These are phyloP conservation scores for Ferrisia virgata DNA, from an alignment of 2,888 invertebrate species.

Conservation along the genomic window DNA sequence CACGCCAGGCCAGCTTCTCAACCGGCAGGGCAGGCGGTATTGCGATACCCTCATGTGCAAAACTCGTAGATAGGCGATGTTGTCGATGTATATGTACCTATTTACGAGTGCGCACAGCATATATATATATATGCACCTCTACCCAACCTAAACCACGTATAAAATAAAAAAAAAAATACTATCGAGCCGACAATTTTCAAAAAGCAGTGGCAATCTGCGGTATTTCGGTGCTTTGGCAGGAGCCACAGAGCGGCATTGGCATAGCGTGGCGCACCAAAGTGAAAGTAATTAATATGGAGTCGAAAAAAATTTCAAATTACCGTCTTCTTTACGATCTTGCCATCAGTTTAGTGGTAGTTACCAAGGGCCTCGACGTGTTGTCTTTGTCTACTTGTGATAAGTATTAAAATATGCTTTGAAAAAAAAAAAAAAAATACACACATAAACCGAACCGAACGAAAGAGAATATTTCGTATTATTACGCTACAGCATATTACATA, in stretches of 20 bases:
- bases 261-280: background rate
- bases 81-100: too few relatives aligned
- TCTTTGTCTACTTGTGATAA: background rate
- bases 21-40: too few relatives aligned
- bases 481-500: too few relatives aligned
- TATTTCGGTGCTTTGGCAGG: too few relatives aligned
- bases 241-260: background rate
- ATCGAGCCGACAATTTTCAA: background rate
- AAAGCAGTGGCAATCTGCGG: too few relatives aligned
- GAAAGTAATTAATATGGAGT: background rate
- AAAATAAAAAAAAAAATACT: too few relatives aligned
- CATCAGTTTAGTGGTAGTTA: background rate
- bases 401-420: too few relatives aligned
- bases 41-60: background rate
- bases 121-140: too few relatives aligned
- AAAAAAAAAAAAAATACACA: too few relatives aligned
- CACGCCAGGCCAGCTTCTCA: background rate
- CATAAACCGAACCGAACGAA: too few relatives aligned
- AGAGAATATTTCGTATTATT: too few relatives aligned
- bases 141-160: background rate
- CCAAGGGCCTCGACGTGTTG: background rate
- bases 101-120: too few relatives aligned
- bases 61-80: background rate
- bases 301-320: background rate
- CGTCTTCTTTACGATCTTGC: background rate